Conservation (phyloP, 2,888 invertebrate species). For the Oscheius sp. region DNA sequence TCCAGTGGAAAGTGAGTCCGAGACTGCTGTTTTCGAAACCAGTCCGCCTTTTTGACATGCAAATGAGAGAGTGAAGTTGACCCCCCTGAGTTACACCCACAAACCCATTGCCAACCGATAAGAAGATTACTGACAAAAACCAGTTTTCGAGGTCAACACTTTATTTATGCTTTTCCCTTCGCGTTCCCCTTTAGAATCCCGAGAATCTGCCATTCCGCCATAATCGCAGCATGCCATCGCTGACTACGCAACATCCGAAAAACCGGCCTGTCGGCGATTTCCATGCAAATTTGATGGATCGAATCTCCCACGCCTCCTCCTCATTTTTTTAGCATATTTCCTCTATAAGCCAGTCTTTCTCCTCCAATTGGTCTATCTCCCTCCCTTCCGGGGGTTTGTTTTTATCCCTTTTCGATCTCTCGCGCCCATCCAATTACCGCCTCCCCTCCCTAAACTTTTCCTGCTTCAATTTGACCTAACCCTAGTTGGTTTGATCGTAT, state of each 20-base stretch:
- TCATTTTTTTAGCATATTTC: not conserved
- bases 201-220: conserved; percentile 19
- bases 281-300: conserved; percentile 32
- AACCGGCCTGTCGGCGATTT: conserved; percentile 30
- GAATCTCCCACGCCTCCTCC: conserved; percentile 3
- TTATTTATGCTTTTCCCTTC: conserved; percentile 5
- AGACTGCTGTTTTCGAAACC: conserved; percentile 6
- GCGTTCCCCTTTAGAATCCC: not conserved
- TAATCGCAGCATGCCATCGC: conserved; percentile 23
- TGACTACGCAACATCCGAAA: conserved; percentile 12
- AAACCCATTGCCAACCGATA: not conserved
- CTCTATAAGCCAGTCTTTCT: conserved; percentile 5
- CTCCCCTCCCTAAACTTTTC: not conserved
- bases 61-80: conserved; percentile 4
- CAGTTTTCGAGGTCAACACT: conserved; percentile 15
- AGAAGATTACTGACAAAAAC: conserved; percentile 20
- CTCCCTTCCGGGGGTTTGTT: conserved; percentile 20
- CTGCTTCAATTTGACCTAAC: not conserved
- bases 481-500: conserved; percentile 25
- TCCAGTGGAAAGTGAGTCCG: not conserved
- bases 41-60: conserved; percentile 6
- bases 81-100: not conserved
- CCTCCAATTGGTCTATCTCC: conserved; percentile 31
- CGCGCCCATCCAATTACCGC: conserved; percentile 8
- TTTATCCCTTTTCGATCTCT: conserved; percentile 1